Evolutionary conservation across 1,140 invertebrate species (phyloP).

Genomic region (Physella acuta): DNA sequence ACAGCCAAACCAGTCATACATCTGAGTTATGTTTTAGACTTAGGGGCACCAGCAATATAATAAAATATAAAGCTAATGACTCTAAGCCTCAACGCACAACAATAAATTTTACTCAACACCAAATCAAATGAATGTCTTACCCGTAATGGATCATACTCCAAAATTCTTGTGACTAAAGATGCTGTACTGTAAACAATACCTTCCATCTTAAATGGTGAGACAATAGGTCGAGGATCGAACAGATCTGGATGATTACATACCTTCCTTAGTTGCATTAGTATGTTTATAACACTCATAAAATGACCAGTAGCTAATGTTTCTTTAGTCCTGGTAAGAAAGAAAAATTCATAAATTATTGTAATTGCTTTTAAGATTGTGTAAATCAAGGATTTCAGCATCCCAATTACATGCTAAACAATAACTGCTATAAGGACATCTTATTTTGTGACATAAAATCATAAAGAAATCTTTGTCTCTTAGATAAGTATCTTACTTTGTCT

Average conservation of each 20-base stretch:
- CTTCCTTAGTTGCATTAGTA: constrained; percentile 98
- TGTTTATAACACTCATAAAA: constrained; percentile 96
- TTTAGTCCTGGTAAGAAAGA: constrained; percentile 75
- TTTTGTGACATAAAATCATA: constrained; percentile 99
- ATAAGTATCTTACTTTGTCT: constrained; percentile 87
- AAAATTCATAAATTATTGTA: no score
- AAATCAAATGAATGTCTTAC: no score
- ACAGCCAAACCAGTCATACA: no score
- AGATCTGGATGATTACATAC: constrained; percentile 99
- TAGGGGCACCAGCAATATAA: no score
- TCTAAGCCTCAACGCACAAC: no score
- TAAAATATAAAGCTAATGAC: no score
- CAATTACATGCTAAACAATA: neutral
- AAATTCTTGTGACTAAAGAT: constrained; percentile 68
- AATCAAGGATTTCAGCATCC: no score
- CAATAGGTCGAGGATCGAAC: constrained; percentile 93
- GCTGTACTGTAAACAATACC: constrained; percentile 70
- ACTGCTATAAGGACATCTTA: constrained; percentile 66
- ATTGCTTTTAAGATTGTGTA: no score
- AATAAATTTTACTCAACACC: no score
- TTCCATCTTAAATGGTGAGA: constrained; percentile 91
- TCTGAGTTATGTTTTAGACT: no score
- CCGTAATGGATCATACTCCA: constrained; percentile 79
- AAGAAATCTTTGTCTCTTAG: constrained; percentile 93
- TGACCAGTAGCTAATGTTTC: constrained; percentile 94